A percentile compares a stretch with the other conserved stretches of the same genome.
Conservation (phyloP, 1,140 invertebrate species). For the Sycophaga agraensis region DNA sequence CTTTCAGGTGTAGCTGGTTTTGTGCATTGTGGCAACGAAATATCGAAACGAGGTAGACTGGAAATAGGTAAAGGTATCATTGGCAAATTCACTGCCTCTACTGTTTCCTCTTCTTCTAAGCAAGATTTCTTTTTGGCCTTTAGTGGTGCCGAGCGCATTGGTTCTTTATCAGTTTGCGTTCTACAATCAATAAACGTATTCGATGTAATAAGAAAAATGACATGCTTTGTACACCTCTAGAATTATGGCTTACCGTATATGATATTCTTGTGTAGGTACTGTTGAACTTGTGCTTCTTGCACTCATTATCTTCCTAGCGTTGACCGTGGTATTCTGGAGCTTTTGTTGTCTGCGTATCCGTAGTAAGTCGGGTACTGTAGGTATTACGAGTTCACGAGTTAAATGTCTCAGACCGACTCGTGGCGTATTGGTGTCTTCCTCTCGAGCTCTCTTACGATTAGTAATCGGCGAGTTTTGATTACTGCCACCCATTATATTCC, state of each 20-base stretch:
- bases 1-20: slow-evolving; percentile 18
- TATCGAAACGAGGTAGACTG: slow-evolving; percentile 64
- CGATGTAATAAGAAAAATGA: too few relatives aligned
- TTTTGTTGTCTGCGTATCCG: slow-evolving; percentile 60
- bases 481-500: slow-evolving; percentile 36
- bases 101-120: slow-evolving; percentile 48
- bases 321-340: slow-evolving; percentile 64
- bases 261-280: slow-evolving; percentile 45
- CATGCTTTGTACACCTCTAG: too few relatives aligned
- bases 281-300: slow-evolving; percentile 43
- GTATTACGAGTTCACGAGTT: slow-evolving; percentile 59
- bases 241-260: slow-evolving; percentile 39
- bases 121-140: slow-evolving; percentile 42
- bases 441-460: slow-evolving; percentile 38
- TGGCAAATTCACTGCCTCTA: slow-evolving; percentile 61
- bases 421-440: slow-evolving; percentile 35
- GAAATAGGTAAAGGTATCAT: slow-evolving; percentile 64
- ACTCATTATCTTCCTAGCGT: slow-evolving; percentile 65
- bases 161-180: slow-evolving; percentile 35
- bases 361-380: slow-evolving; percentile 63
- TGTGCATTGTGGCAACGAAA: slow-evolving; percentile 48
- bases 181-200: slow-evolving; percentile 30
- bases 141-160: slow-evolving; percentile 33
- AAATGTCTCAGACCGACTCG: slow-evolving; percentile 52
- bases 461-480: slow-evolving; percentile 13